Base-by-base conservation (phyloP, 2,113 vertebrate genomes). In the Felis catus region DNA sequence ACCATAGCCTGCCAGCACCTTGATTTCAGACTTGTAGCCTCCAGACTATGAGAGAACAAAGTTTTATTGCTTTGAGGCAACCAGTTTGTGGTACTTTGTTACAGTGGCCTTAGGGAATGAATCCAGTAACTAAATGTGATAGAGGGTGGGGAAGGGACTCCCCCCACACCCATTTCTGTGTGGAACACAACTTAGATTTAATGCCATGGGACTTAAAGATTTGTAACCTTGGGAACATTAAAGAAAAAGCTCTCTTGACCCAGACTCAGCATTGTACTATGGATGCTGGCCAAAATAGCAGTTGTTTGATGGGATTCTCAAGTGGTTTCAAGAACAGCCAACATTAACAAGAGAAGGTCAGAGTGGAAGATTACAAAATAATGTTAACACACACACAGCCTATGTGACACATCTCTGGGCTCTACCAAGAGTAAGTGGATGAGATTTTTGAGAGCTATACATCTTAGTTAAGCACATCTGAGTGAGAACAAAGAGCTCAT, bases 251-350 rank as follows among this genome's bases (percentile, higher is more conserved):
- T 71, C n/a, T 76, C 51, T 68, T 45, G 41, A 89, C 25, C 4
- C 29, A 93, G 27, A 79, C 14, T 97, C 55, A 51, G 29, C 39
- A 78, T 1, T 51, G 25, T 48, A n/a, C 41, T 51, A 21, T 78
- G 51, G 25, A 70, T 78, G 15, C 31, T 31, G 78, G 55, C 36
- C 27, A n/a, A 96, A 78, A 80, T 31, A 55, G 55, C 58, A 58
- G 36, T 16, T 78, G 51, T 39, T 45, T 86, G 79, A 95, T 81
- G 31, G 29, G 66, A 81, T 76, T 94, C 61, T 85, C 41, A 84
- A 95, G 90, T 70, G 90, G 29, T 27, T 70, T 95, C 27, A 92
- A 86, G 81, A 94, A 85, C 16, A 89, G 83, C 21, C 71, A 76
- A 23, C 65, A 45, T 33, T 92, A 45, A 91, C 55, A 55, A 91